phyloP scores from a whole-genome alignment of 2,113 vertebrate genomes.

The Microcebus ravelobensis region DNA sequence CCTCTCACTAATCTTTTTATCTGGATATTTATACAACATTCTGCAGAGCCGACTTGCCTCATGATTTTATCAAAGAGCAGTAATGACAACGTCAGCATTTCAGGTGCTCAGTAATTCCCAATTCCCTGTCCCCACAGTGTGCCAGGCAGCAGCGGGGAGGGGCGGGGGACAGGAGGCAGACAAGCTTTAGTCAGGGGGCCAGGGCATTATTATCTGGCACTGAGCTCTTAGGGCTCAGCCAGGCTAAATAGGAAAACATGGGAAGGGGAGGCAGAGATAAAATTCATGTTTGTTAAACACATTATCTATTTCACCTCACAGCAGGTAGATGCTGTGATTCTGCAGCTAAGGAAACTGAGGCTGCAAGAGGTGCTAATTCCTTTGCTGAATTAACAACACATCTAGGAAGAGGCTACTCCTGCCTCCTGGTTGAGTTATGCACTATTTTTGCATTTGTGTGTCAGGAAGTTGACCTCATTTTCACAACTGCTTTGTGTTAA shows the following conservation, averaged over 20 bases:
- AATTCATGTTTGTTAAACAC: not conserved
- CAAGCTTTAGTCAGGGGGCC: not conserved
- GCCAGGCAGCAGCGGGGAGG: not conserved
- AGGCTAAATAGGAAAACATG: not conserved
- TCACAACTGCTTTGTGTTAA: not conserved
- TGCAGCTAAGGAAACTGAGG: not conserved
- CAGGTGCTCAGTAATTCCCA: slow-evolving; percentile 14
- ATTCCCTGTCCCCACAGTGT: not conserved
- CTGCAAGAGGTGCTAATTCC: not conserved
- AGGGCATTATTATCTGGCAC: accelerated
- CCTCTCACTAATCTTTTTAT: slow-evolving; percentile 64
- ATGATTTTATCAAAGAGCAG: slow-evolving; percentile 34
- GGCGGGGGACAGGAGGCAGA: not conserved
- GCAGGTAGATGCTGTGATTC: not conserved
- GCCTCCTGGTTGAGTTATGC: not conserved
- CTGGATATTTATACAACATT: slow-evolving; percentile 57
- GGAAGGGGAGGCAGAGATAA: not conserved
- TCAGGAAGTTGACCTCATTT: not conserved
- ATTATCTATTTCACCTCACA: not conserved
- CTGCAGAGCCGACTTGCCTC: not conserved
- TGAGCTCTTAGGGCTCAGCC: too few species aligned
- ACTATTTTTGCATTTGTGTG: not conserved
- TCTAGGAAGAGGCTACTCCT: not conserved
- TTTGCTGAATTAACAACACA: not conserved
- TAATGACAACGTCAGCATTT: slow-evolving; percentile 59